Evolutionary conservation across 2,797 vertebrate species (phyloP).

Genomic region (Gymnodraco acuticeps): DNA sequence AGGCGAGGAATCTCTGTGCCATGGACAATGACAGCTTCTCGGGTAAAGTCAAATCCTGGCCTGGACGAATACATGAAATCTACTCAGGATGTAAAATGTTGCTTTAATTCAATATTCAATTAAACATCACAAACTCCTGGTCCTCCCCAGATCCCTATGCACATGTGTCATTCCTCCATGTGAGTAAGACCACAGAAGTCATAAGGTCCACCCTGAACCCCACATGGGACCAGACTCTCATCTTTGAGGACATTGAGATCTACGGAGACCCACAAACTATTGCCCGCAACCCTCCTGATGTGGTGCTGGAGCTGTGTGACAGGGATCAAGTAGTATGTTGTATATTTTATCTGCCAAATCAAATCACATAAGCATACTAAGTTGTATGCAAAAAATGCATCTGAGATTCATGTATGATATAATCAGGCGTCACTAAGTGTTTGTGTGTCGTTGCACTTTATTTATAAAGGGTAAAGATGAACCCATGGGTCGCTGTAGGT

Average conservation of each 20-base stretch:
- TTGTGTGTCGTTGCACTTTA: constrained; percentile 28
- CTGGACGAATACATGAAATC: background rate
- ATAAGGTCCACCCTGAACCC: constrained; percentile 93
- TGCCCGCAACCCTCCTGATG: constrained; percentile 88
- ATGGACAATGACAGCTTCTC: constrained; percentile 99
- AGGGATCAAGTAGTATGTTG: constrained; percentile 93
- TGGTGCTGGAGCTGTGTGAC: constrained; percentile 94
- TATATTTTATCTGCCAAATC: constrained; percentile 2
- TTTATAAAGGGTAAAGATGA: constrained; percentile 94
- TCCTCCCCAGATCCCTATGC: constrained; percentile 91
- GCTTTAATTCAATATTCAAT: background rate
- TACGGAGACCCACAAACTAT: constrained; percentile 91
- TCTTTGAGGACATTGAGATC: constrained; percentile 96
- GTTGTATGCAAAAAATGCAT: background rate
- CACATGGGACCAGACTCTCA: constrained; percentile 97
- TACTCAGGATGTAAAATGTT: background rate
- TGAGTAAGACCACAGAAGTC: constrained; percentile 96
- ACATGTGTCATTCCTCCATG: constrained; percentile 95
- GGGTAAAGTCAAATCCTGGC: constrained; percentile 78
- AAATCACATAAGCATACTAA: background rate
- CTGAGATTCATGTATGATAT: background rate
- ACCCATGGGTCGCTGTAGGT: constrained; percentile 91
- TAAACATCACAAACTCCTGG: background rate
- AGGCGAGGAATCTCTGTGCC: constrained; percentile 93
- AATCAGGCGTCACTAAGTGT: background rate